Conservation (phyloP, 2,888 invertebrate genomes). For the Torymus texanus region DNA sequence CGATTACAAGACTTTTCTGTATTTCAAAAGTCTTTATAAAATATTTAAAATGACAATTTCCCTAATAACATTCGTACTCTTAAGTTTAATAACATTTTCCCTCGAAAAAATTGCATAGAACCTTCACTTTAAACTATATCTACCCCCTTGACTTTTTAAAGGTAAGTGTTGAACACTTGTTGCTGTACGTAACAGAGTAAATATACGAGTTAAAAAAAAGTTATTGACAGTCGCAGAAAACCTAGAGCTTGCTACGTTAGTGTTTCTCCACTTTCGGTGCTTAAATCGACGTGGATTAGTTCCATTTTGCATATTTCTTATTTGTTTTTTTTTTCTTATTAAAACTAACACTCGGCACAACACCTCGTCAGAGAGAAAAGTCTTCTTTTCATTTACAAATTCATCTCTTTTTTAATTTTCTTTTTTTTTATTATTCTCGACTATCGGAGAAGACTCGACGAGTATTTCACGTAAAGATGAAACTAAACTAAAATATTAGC, state of each 20-base stretch:
- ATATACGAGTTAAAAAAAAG: conserved; percentile 39
- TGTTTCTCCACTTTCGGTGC: conserved; percentile 42
- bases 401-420: conserved; percentile 18
- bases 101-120: conserved; percentile 28
- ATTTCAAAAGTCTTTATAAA: conserved; percentile 35
- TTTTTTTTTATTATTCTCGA: conserved; percentile 26
- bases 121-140: conserved; percentile 43
- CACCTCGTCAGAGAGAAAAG: conserved; percentile 45
- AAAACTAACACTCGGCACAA: conserved; percentile 51
- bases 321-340: conserved; percentile 29
- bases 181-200: conserved; percentile 40
- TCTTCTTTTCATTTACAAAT: conserved; percentile 30
- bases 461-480: conserved; percentile 27
- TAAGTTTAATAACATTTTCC: conserved; percentile 28
- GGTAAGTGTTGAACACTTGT: conserved; percentile 45
- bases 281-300: conserved; percentile 45
- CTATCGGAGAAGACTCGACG: conserved; percentile 37
- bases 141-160: conserved; percentile 45
- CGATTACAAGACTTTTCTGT: conserved; percentile 20
- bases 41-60: conserved; percentile 44
- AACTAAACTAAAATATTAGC: conserved; percentile 47
- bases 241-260: conserved; percentile 45
- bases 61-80: conserved; percentile 31
- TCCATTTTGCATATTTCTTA: conserved; percentile 28
- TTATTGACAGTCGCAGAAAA: conserved; percentile 49